Evolutionary conservation across 2,888 invertebrate genomes (phyloP).

Genomic region (Caradrina kadenii): DNA sequence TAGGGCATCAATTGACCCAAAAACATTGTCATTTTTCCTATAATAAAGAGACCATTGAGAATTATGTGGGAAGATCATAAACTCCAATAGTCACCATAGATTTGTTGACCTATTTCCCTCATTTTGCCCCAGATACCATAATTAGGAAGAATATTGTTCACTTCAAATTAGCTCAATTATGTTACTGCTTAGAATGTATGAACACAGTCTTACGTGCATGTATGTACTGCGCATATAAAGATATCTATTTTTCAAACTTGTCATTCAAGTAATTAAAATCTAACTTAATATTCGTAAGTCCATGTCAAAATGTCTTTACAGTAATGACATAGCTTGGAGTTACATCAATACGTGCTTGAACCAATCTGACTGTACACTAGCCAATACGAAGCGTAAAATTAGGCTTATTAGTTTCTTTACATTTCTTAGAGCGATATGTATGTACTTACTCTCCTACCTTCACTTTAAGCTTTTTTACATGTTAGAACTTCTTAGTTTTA

Average conservation of each 20-base stretch:
- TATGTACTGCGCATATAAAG: not conserved
- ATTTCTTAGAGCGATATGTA: not conserved
- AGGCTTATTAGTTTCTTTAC: slow-evolving; percentile 1
- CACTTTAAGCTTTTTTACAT: not conserved
- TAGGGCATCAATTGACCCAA: slow-evolving; percentile 3
- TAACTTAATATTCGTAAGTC: not conserved
- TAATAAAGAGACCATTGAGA: not conserved
- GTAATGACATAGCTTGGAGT: not conserved
- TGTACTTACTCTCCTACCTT: not conserved
- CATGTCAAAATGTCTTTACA: not conserved
- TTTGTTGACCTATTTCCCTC: slow-evolving; percentile 34
- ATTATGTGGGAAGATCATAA: slow-evolving; percentile 6
- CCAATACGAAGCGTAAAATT: slow-evolving; percentile 12
- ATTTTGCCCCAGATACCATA: not conserved
- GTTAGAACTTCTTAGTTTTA: not conserved
- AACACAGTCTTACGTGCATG: not conserved
- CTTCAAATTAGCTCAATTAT: slow-evolving; percentile 12
- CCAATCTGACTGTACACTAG: not conserved
- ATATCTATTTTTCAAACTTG: not conserved
- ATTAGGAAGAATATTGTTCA: not conserved
- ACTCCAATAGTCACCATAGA: slow-evolving; percentile 3
- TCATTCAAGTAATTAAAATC: not conserved
- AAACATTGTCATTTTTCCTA: slow-evolving; percentile 5
- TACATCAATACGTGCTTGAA: not conserved
- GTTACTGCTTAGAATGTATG: not conserved